Percentiles rank a stretch among this genome's conserved stretches.
Evolutionary conservation across 2,797 vertebrate species (phyloP).

Genomic region (Liasis olivaceus): DNA sequence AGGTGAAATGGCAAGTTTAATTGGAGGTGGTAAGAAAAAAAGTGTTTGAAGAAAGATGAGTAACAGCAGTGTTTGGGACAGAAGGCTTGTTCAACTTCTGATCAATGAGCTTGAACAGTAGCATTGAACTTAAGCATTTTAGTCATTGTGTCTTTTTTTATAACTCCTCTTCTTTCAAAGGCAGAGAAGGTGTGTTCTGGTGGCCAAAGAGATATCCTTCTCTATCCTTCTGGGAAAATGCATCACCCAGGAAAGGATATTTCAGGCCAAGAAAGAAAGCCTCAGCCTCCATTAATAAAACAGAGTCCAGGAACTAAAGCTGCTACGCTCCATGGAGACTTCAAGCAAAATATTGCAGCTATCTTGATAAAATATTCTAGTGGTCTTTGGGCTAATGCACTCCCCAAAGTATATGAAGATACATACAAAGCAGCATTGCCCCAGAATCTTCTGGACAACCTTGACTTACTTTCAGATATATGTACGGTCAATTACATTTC

Average conservation of each 20-base stretch:
- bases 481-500: constrained; percentile 84
- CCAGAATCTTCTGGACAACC: constrained; percentile 76
- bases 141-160: background rate
- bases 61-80: background rate
- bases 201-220: constrained; percentile 74
- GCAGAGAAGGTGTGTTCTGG: constrained; percentile 71
- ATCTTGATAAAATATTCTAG: constrained; percentile 84
- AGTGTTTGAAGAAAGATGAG: background rate
- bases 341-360: constrained; percentile 81
- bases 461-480: constrained; percentile 80
- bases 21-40: background rate
- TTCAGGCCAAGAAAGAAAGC: constrained; percentile 59
- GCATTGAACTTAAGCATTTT: background rate
- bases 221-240: constrained; percentile 81
- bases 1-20: background rate
- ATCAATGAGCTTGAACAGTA: background rate
- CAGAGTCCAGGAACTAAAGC: constrained; percentile 12
- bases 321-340: constrained; percentile 62
- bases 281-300: constrained; percentile 40
- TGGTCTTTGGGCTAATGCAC: constrained; percentile 89
- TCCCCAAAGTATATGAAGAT: constrained; percentile 89
- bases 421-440: constrained; percentile 85
- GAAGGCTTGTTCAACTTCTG: background rate
- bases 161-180: constrained; percentile 53
- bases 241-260: constrained; percentile 47